Percentiles rank a stretch among this genome's conserved stretches.
Evolutionary conservation across 2,797 vertebrate genomes (phyloP).

Genomic region (Sitta carolinensis): DNA sequence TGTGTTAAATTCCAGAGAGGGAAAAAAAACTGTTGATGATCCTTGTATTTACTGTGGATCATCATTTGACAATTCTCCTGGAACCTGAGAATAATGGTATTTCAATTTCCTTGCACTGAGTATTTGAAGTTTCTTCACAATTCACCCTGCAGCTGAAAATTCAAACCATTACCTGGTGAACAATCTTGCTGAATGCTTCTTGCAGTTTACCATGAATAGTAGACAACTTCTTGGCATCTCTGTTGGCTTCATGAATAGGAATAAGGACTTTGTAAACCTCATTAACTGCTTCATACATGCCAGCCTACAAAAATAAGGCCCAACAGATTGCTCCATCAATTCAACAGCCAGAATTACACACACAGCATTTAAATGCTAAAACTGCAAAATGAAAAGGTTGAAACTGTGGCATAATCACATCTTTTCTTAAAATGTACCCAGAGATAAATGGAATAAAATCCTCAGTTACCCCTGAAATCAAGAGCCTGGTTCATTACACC

Average conservation of each 20-base stretch:
- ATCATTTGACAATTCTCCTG: not conserved
- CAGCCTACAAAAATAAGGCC: conserved; percentile 82
- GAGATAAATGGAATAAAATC: not conserved
- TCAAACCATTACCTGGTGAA: conserved; percentile 91
- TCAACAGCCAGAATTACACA: not conserved
- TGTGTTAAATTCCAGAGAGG: not conserved
- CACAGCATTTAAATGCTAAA: not conserved
- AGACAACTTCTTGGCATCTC: conserved; percentile 96
- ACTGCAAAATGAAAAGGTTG: not conserved
- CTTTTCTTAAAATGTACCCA: not conserved
- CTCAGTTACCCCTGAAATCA: not conserved
- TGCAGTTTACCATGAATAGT: conserved; percentile 99
- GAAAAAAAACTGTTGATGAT: not conserved
- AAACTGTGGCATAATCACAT: not conserved
- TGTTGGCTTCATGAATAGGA: conserved; percentile 96
- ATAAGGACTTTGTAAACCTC: conserved; percentile 99
- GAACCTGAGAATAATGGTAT: not conserved
- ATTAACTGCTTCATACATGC: conserved; percentile 99
- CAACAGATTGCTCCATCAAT: conserved; percentile 19
- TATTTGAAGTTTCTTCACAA: not conserved
- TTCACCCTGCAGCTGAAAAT: conserved; percentile 34
- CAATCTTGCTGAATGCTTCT: conserved; percentile 99
- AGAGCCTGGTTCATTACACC: not conserved
- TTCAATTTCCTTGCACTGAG: not conserved
- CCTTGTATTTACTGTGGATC: not conserved